phyloP scores from a whole-genome alignment of 92 coral and sea anemone genomes.

The Chrysogorgia sp. region DNA sequence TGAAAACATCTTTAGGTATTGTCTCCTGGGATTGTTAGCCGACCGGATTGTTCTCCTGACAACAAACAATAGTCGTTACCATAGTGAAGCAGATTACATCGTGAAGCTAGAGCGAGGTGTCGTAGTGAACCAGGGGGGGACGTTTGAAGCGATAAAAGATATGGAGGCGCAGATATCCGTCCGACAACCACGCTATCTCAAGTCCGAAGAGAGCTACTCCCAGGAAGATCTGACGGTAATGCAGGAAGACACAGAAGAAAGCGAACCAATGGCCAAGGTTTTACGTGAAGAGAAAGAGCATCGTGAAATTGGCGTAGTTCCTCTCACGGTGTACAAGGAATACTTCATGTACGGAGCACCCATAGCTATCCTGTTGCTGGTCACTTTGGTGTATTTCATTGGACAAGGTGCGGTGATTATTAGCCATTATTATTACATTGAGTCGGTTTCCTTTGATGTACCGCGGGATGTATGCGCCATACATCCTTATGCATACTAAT shows the following conservation, averaged over 20 bases:
- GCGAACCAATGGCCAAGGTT: neutral
- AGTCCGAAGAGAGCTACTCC: neutral
- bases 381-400: neutral
- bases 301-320: constrained; percentile 11
- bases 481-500: too few relatives aligned
- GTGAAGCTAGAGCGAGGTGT: neutral
- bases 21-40: neutral
- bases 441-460: neutral
- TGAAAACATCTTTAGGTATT: neutral
- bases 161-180: neutral
- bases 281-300: constrained; percentile 8
- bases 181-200: neutral
- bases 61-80: neutral
- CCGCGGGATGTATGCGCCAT: too few relatives aligned
- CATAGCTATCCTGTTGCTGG: neutral
- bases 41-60: constrained; percentile 15
- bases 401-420: constrained; percentile 2
- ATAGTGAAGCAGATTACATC: neutral
- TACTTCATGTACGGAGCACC: constrained; percentile 14
- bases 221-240: neutral
- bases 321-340: neutral
- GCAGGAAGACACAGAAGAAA: neutral
- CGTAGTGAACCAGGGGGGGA: constrained; percentile 2
- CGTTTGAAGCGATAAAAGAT: neutral
- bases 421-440: too few relatives aligned